Conservation (phyloP, 1,140 invertebrate species). For the Papilio dardanus region DNA sequence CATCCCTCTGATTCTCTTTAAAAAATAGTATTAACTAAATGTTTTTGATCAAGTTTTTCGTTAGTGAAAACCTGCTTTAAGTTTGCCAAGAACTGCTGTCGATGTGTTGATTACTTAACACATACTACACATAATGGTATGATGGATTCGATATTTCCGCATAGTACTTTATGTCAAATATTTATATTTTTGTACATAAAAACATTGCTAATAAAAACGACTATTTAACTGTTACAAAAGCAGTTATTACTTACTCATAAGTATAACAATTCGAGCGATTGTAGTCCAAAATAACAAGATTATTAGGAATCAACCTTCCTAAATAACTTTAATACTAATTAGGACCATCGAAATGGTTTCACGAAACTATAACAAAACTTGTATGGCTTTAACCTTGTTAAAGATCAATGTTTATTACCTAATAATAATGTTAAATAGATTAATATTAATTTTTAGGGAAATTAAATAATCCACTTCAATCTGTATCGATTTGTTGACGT, state of each 20-base stretch:
- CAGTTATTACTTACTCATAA: neutral
- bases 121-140: no score
- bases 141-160: no score
- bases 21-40: no score
- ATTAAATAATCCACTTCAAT: neutral
- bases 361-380: conserved; percentile 21
- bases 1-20: no score
- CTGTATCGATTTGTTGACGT: neutral
- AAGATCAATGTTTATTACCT: neutral
- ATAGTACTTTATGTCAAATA: neutral
- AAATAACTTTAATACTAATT: conserved; percentile 17
- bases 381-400: conserved; percentile 27
- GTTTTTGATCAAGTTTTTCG: no score
- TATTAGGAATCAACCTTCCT: neutral
- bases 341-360: conserved; percentile 26
- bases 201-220: neutral
- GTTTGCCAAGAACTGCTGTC: neutral
- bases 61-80: neutral
- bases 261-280: no score
- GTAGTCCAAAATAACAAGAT: conserved; percentile 10
- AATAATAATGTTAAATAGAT: neutral
- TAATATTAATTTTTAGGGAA: neutral
- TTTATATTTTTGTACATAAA: neutral
- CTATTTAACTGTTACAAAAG: neutral
- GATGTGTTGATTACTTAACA: neutral